phyloP scores from a whole-genome alignment of 2,113 vertebrate species.

The Ciconia boyciana region DNA sequence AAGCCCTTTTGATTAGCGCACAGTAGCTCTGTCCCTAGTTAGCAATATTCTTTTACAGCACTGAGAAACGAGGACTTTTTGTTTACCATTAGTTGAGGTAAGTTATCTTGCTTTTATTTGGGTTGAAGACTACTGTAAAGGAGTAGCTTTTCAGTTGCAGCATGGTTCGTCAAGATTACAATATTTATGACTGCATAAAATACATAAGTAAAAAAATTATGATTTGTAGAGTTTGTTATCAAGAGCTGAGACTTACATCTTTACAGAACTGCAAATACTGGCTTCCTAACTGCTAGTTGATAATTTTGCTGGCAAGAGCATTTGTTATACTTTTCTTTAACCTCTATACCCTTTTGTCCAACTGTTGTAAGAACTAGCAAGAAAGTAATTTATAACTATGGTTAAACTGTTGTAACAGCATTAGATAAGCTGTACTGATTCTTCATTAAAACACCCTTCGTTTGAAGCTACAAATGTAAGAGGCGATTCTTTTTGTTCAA shows the following conservation, averaged over 20 bases:
- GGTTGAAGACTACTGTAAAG: slow-evolving; percentile 65
- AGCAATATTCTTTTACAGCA: slow-evolving; percentile 21
- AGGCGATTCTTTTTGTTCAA: slow-evolving; percentile 27
- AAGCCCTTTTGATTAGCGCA: neutral
- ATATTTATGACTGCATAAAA: slow-evolving; percentile 62
- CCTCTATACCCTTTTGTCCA: neutral
- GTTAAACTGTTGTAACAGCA: slow-evolving; percentile 21
- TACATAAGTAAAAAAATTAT: slow-evolving; percentile 51
- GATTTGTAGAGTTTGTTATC: slow-evolving; percentile 50
- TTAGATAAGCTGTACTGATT: slow-evolving; percentile 30
- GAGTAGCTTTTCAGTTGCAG: slow-evolving; percentile 64
- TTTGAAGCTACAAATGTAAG: slow-evolving; percentile 37
- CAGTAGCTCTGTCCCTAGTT: slow-evolving; percentile 17
- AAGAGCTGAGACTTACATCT: slow-evolving; percentile 49
- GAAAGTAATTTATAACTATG: neutral
- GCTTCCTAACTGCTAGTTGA: slow-evolving; percentile 47
- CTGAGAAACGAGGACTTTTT: slow-evolving; percentile 55
- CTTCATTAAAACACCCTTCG: slow-evolving; percentile 31
- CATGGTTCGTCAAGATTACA: slow-evolving; percentile 67
- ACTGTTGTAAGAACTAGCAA: neutral
- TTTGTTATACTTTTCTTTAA: neutral
- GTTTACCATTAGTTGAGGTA: slow-evolving; percentile 63
- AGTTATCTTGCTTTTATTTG: slow-evolving; percentile 66
- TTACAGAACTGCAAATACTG: slow-evolving; percentile 53
- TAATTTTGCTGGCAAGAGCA: slow-evolving; percentile 42